Base-by-base conservation (phyloP, 1,140 invertebrate genomes). In the Leucophenga varia region DNA sequence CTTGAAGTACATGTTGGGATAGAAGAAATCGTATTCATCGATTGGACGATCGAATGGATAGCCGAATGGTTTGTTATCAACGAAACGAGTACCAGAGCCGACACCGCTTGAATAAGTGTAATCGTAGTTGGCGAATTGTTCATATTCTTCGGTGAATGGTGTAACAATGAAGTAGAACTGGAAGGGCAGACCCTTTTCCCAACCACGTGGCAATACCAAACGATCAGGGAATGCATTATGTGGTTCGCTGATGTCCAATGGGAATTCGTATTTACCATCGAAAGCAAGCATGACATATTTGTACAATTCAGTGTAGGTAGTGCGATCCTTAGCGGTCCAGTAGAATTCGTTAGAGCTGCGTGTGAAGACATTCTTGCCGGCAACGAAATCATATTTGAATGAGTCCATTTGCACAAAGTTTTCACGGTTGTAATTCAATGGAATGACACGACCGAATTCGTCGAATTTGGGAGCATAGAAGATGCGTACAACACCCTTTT, bases 401-500 rank as follows among this genome's bases (percentile, higher is more conserved):
- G 81, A 82, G 56, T 90, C 88, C 39, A 90, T 71, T 68, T 85
- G 79, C 36, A 87, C 80, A 56, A 86, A 88, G 59, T 82, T 79
- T 25, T 80, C 77, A 48, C 81, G 79, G 57, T 82, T 81, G 50
- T 83, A 75, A 47, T 84, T 81, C 34, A 83, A 74, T 31, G 78
- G 77, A 47, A 81, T 77, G 31, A 77, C 71, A 42, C 80, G 79
- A 21, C 81, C 81, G 48, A 74, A 73, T 49, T 68, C 68, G 40
- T 84, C 79, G 55, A 77, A 79, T 71, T 81, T 82, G 2, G 83
- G 83, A 60, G 79, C 81, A 47, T 83, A 53, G 74, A 77, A 84
- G 10, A 82, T 71, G 17, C 81, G 78, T 7, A 84, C 75, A 10
- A 78, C 63, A 20, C 75, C 79, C 50, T 77, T 77, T 28, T 72